Base-by-base conservation (phyloP, 2,888 invertebrate genomes). In the Polietes domitor region DNA sequence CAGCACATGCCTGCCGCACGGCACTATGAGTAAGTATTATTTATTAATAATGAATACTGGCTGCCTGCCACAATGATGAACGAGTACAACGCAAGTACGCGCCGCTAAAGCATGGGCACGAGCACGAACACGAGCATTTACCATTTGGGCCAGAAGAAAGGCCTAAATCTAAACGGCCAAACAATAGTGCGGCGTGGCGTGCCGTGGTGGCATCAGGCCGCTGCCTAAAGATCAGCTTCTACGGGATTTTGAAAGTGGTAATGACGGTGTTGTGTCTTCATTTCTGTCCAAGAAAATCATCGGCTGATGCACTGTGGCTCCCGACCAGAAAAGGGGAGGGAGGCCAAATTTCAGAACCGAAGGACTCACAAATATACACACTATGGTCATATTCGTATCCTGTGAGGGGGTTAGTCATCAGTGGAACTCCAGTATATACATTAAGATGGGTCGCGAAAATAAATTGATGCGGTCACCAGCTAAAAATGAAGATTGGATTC, bases 1-100 rank as follows among this genome's bases (percentile, higher is more conserved):
- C 73, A 78, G 75, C 85, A 82, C 78, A 82, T 78, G 84, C 77
- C 81, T 37, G 37, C 37, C 37, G 7, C 37, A 37, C 37, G 37
- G 37, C 37, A 7, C 37, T 37, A 37, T 37, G 77, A 24, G 58
- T 68, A 68, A 68, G 41, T 24, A 68, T 68, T 41, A 68, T 68
- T 68, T 58, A 68, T 43, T 68, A 68, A 68, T 43, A 24, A 6
- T 43, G 24, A 68, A 15, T 43, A 37, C 37, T 2, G 63, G 6
- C 63, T 37, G 65, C 41, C 58, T 61, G 61, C 61, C 61, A 61
- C 32, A 24, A 28, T 10, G 68, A 43, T 65, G 65, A 32, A 21
- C 41, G 53, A 53, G 19, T 19, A 19, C 10, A 41, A n/a, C n/a
- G n/a, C n/a, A n/a, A n/a, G n/a, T n/a, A n/a, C n/a, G n/a, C n/a